Evolutionary conservation across 1,140 invertebrate genomes (phyloP), one percentile per base, ranked within the genome.

Genomic region (Ostrea denselamellosa): DNA sequence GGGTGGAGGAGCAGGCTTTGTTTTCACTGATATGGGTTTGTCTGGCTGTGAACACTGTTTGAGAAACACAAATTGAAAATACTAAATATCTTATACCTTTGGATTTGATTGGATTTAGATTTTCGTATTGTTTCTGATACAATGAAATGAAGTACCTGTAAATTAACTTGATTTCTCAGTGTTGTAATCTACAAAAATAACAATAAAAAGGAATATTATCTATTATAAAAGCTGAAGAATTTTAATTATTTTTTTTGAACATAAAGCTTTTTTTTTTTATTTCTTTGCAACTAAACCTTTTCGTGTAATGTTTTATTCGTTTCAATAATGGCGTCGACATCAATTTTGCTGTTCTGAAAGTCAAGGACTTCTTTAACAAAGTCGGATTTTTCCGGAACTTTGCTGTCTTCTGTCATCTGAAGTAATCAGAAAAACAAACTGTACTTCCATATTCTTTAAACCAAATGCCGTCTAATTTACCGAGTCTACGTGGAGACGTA

Each of bases 321-420:
- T 44, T 85, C 83, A 22, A 85, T 17, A 2, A 85, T 14, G 2
- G 28, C 0, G 54, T 85, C 83, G 17, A 85, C 56, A 85, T 85
- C 83, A 22, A 62, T 85, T n/a, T 56, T 22, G 56, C 53, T 56
- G 83, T 85, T 85, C 25, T 85, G 51, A n/a, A 58, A 85, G 83
- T 85, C 83, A 19, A 62, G 10, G 7, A 85, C 34, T 58, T 85
- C 83, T 62, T 28, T 56, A 12, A 62, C 34, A 2, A 85, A 28
- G 22, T 56, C 56, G 12, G 34, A 14, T 85, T 85, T 85, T 19
- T 85, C 83, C 25, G n/a, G 83, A n/a, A 58, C 19, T 54, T 85
- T 85, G 22, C 22, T 58, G 56, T 85, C 83, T 25, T 85, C 83
- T 58, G 19, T 62, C 83, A 85, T 85, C 83, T 86, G 19, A 5